Evolutionary conservation across 2,888 invertebrate genomes (phyloP).

Genomic region (Cryptops parisi): DNA sequence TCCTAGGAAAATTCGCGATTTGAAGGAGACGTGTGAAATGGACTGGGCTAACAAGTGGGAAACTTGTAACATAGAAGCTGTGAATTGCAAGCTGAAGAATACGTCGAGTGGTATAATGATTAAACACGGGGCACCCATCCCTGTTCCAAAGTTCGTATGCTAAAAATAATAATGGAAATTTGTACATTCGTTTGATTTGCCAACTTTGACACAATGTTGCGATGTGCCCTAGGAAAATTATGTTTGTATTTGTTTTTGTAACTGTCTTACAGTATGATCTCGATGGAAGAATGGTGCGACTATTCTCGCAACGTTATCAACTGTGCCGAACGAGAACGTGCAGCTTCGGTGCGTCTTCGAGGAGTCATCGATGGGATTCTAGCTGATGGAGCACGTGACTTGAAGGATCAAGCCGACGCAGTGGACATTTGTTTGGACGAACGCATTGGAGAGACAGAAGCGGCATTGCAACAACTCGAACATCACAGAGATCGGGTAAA

Average conservation of each 20-base stretch:
- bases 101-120: constrained; percentile 46
- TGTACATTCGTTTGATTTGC: too few relatives aligned
- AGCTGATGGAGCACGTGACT: constrained; percentile 58
- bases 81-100: constrained; percentile 53
- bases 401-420: constrained; percentile 64
- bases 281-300: constrained; percentile 70
- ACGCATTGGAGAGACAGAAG: constrained; percentile 60
- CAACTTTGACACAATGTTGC: too few relatives aligned
- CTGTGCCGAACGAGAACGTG: constrained; percentile 56
- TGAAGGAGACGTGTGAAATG: constrained; percentile 66
- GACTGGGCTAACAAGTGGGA: constrained; percentile 86
- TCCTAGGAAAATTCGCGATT: constrained; percentile 50
- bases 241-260: too few relatives aligned
- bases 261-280: constrained; percentile 48
- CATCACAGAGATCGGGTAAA: constrained; percentile 24
- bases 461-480: constrained; percentile 50
- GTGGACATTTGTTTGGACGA: constrained; percentile 62
- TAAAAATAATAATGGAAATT: too few relatives aligned
- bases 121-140: constrained; percentile 65
- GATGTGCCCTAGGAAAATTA: too few relatives aligned
- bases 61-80: constrained; percentile 58
- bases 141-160: constrained; percentile 64
- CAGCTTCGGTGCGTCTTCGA: constrained; percentile 56
- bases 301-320: constrained; percentile 63
- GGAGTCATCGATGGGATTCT: constrained; percentile 54